Evolutionary conservation across 2,888 invertebrate species (phyloP), one percentile per base, ranked within the genome.

Genomic region (Nemoura dubitans): DNA sequence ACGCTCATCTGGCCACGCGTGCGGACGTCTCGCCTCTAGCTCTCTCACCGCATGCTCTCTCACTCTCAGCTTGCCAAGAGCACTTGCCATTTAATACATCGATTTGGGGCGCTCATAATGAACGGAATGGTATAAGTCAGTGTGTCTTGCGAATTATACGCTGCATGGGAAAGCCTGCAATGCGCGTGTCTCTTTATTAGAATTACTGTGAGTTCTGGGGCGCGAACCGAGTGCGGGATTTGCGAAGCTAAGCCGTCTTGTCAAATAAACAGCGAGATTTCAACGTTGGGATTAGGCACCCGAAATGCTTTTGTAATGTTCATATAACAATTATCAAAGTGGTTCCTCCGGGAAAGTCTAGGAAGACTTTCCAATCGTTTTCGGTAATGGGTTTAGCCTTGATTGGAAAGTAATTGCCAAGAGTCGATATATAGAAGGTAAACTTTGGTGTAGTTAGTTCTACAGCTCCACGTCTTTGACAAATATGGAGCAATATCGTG

Each of bases 281-380:
- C 78, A 78, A 78, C 78, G 78, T 6, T 10, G 28, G 78, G 78
- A 28, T 27, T 78, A 27, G 26, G 3, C n/a, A 26, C 78, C n/a
- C 21, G 10, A 26, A 28, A 78, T 10, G 78, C 78, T 78, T 14
- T 78, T 78, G 59, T 59, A 59, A 59, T 59, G 59, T 59, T 59
- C 59, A 59, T 59, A 59, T 59, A 78, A 78, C 78, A 78, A 78
- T 78, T 78, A 78, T 28, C 27, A 78, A 28, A 78, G 78, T 78
- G 78, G 78, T 78, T 78, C 78, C 78, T 6, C 59, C 59, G 59
- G 14, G 59, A 21, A 59, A 59, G 59, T 59, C 59, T 16, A 59
- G 59, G 21, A 2, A 59, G 59, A 59, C 59, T 59, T 59, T 59
- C 59, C 59, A 59, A 59, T 59, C 59, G 59, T 59, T 59, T 59